Base-by-base conservation (phyloP, 2,888 invertebrate genomes). In the Pandemis heparana region DNA sequence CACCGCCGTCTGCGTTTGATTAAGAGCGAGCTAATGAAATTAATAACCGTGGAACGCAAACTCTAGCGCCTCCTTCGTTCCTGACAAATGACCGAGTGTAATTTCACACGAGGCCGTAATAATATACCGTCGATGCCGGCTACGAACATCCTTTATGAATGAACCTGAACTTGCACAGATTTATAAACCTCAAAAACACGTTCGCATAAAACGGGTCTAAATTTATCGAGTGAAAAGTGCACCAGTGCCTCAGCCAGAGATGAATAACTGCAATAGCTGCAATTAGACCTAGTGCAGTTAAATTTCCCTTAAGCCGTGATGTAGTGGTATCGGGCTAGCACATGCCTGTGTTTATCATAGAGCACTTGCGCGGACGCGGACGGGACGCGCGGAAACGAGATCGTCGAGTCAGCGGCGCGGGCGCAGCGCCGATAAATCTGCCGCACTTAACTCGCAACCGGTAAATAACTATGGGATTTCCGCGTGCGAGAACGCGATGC, bases 381-480 rank as follows among this genome's bases (percentile, higher is more conserved):
- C 81, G 83, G 83, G 87, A 88, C 87, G 88, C 85, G 85, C 83
- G 87, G 90, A 90, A 92, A 93, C 89, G 87, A 92, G 94, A 94
- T 90, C 92, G 92, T 90, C 91, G 86, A 83, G 83, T 84, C 84
- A 82, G 81, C 79, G 78, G 81, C 85, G 86, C 88, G 82, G 84
- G 87, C 87, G 83, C 87, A 83, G 82, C 79, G 82, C 87, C 92
- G 92, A 94, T 94, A 94, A 94, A 94, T 94, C 93, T 92, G 91
- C 92, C 89, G 93, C 93, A 92, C 92, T 93, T 93, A 93, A 89
- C 92, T 92, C 91, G 90, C 93, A 91, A 93, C 93, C 92, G 94
- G 94, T 94, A 94, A 94, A 94, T 94, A 94, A 94, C 94, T 92
- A 93, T 92, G 92, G 92, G 94, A 93, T 94, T 94, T 94, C 94